phyloP scores from a whole-genome alignment of 2,113 vertebrate species.

The Myotis davidii region DNA sequence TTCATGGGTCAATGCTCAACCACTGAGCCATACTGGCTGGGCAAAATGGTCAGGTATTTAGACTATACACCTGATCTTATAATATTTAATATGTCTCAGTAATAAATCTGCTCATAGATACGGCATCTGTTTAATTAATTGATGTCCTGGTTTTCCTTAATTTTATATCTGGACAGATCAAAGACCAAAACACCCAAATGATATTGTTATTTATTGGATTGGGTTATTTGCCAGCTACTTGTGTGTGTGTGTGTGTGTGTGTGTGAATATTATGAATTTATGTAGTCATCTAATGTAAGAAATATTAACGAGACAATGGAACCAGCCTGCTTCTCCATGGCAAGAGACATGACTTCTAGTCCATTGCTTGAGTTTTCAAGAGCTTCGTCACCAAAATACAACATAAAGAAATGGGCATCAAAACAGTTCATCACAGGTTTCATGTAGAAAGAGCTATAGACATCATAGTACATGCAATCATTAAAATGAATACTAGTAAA shows the following conservation, averaged over 20 bases:
- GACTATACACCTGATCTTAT: neutral
- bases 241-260: neutral
- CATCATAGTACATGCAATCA: neutral
- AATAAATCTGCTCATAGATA: neutral
- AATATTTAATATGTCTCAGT: neutral
- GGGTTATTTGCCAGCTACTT: neutral
- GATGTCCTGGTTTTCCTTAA: slow-evolving; percentile 6
- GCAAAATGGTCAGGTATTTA: neutral
- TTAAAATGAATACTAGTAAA: neutral
- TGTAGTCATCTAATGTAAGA: neutral
- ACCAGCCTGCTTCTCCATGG: neutral
- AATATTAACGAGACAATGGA: neutral
- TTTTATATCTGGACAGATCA: neutral
- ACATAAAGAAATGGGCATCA: neutral
- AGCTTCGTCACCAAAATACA: neutral
- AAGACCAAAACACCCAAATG: neutral
- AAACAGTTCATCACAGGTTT: neutral
- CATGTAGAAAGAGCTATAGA: neutral
- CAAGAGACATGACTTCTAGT: neutral
- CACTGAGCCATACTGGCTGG: too few species aligned
- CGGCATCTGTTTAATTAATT: neutral
- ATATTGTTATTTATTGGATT: neutral
- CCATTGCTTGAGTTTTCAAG: neutral
- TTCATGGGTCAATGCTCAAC: too few species aligned
- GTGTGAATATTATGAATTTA: neutral